Percentiles rank a stretch among this genome's conserved stretches.
phyloP scores from a whole-genome alignment of 2,113 vertebrate species.

The Sterrhoptilus dennistouni region DNA sequence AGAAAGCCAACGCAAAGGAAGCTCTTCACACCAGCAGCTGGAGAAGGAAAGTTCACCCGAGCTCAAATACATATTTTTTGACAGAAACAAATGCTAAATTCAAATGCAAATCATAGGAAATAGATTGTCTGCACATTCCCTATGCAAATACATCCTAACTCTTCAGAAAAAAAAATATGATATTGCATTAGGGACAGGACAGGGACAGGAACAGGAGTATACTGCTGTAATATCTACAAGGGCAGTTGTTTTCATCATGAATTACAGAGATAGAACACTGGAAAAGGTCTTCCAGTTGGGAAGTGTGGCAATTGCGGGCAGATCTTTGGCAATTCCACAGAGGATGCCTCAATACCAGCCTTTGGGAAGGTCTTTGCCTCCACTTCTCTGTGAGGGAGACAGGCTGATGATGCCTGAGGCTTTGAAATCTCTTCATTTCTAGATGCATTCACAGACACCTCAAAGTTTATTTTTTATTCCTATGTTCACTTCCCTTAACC shows the following conservation, averaged over 20 bases:
- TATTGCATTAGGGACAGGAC: rapidly evolving
- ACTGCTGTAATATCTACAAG: not conserved
- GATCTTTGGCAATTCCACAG: not conserved
- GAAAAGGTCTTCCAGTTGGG: not conserved
- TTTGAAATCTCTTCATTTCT: not conserved
- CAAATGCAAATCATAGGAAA: not conserved
- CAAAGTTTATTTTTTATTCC: not conserved
- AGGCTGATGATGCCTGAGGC: not conserved
- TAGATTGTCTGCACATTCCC: not conserved
- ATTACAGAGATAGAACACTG: not conserved
- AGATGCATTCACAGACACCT: not conserved
- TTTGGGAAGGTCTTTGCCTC: not conserved
- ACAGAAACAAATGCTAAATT: not conserved
- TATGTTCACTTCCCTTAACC: not conserved
- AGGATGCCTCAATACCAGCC: not conserved
- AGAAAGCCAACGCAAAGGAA: not conserved
- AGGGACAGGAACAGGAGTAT: not conserved
- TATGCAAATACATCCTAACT: not conserved
- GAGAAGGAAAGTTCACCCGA: not conserved
- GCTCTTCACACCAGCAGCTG: not conserved
- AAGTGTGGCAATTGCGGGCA: not conserved
- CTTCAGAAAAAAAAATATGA: not conserved
- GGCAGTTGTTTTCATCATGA: not conserved
- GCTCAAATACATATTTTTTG: not conserved
- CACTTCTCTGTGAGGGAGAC: not conserved